A percentile compares a stretch with the other conserved stretches of the same genome.
These are phyloP conservation scores for Phoeniculus purpureus DNA, from an alignment of 2,797 vertebrate genomes.

Conservation along the genomic window DNA sequence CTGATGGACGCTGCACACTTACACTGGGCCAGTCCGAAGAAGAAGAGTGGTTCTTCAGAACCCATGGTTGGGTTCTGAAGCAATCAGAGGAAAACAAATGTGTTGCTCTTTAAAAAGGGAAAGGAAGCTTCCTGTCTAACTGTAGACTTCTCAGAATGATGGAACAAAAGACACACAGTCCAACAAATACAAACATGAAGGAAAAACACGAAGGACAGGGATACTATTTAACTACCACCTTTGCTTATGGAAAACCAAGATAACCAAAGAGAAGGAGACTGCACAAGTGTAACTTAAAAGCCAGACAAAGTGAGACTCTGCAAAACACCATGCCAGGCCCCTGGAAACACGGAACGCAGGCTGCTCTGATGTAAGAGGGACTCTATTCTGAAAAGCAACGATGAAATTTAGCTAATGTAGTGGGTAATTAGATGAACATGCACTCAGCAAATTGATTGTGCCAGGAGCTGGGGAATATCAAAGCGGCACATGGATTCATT, in stretches of 20 bases:
- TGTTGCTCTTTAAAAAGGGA: background rate
- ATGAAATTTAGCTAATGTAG: background rate
- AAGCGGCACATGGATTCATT: background rate
- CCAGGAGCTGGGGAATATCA: background rate
- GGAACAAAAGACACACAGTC: background rate
- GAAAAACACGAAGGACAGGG: background rate
- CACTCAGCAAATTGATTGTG: background rate
- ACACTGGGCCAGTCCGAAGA: background rate
- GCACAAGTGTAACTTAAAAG: background rate
- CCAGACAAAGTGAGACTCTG: background rate
- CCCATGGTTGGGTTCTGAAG: background rate
- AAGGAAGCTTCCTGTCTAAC: background rate
- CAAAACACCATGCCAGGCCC: background rate
- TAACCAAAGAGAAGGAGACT: background rate
- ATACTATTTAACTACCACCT: background rate
- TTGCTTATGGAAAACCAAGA: background rate
- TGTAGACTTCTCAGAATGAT: background rate
- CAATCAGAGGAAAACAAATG: background rate
- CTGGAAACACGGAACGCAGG: background rate
- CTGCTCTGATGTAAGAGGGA: background rate
- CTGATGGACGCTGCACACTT: background rate
- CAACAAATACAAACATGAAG: background rate
- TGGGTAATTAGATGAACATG: background rate
- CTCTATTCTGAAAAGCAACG: background rate
- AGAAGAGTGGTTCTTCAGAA: background rate